These are phyloP conservation scores for Aramus guarauna DNA, from an alignment of 2,113 vertebrate genomes.

Conservation along the genomic window DNA sequence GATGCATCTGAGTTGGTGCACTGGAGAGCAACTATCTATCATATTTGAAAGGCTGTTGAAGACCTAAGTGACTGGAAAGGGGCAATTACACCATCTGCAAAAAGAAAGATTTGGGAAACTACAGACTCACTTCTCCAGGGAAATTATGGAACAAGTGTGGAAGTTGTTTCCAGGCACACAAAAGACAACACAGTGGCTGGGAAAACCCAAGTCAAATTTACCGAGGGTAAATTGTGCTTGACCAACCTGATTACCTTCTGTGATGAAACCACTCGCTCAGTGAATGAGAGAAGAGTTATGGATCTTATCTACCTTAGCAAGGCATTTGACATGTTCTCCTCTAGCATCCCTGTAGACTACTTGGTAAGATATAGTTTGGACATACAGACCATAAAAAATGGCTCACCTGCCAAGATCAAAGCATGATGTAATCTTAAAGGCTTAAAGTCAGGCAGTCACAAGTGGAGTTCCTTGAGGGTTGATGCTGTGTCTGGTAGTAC, in stretches of 20 bases:
- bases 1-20: background rate
- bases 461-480: background rate
- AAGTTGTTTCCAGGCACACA: background rate
- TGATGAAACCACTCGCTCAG: background rate
- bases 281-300: background rate
- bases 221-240: background rate
- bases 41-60: background rate
- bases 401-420: background rate
- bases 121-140: background rate
- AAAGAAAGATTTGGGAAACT: background rate
- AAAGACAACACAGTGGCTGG: background rate
- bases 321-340: background rate
- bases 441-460: background rate
- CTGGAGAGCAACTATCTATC: background rate
- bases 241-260: background rate
- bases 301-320: background rate
- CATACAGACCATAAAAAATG: fast-evolving
- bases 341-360: background rate
- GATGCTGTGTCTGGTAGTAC: background rate
- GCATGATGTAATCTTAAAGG: background rate
- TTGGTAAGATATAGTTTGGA: background rate
- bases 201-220: background rate
- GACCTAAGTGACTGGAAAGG: background rate
- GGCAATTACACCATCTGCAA: background rate
- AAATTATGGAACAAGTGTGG: background rate